Evolutionary conservation across 2,888 invertebrate genomes (phyloP).

Genomic region (Catocala nupta): DNA sequence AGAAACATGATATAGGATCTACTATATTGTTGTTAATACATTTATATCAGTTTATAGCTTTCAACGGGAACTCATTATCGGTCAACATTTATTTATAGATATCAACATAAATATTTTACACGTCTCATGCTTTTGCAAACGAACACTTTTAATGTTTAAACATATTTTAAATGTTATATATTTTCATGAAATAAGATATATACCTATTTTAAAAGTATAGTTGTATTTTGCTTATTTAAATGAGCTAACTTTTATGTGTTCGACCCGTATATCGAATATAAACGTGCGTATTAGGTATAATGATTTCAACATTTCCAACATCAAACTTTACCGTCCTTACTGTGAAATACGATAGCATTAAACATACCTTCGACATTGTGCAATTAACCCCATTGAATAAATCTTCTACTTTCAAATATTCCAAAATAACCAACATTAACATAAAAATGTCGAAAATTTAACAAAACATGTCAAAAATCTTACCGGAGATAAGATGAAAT

Average conservation of each 20-base stretch:
- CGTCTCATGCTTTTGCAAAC: no score
- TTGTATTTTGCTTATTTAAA: conserved; percentile 31
- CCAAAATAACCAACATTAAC: conserved; percentile 5
- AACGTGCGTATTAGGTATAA: conserved; percentile 13
- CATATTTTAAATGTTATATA: no score
- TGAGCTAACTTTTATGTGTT: conserved; percentile 32
- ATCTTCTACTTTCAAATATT: conserved; percentile 2
- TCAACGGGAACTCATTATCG: no score
- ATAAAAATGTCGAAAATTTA: conserved; percentile 24
- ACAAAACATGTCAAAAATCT: conserved; percentile 33
- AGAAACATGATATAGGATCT: no score
- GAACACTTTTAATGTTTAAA: no score
- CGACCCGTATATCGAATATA: conserved; percentile 9
- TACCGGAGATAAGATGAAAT: conserved; percentile 53
- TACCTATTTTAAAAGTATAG: no score
- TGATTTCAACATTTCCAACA: conserved; percentile 25
- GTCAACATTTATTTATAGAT: no score
- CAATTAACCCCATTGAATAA: conserved; percentile 6
- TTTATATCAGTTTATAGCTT: no score
- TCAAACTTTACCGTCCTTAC: conserved; percentile 11
- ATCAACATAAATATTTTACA: no score
- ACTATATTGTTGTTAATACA: no score
- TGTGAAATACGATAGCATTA: conserved; percentile 5
- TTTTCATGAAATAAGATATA: no score
- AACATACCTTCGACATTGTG: neutral